Evolutionary conservation across 2,888 invertebrate genomes (phyloP).

Genomic region (Caenorhabditis sp.): DNA sequence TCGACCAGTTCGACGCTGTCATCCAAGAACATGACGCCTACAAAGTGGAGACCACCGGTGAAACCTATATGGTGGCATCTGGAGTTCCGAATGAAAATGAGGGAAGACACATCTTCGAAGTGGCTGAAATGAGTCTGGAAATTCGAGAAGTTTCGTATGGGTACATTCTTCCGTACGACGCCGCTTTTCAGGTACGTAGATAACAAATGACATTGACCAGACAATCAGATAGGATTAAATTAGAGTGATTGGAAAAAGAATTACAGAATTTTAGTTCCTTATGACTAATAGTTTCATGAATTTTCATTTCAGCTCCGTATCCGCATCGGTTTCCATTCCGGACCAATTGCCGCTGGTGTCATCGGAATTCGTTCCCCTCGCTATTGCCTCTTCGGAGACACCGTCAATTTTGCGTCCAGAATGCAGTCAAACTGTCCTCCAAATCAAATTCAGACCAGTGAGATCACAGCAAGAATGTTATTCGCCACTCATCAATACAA

Average conservation of each 20-base stretch:
- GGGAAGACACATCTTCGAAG: slow-evolving; percentile 80
- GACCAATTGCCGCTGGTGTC: slow-evolving; percentile 82
- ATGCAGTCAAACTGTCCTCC: slow-evolving; percentile 83
- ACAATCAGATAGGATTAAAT: neutral
- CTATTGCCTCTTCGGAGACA: slow-evolving; percentile 82
- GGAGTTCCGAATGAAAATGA: slow-evolving; percentile 82
- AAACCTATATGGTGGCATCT: slow-evolving; percentile 82
- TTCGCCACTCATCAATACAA: slow-evolving; percentile 68
- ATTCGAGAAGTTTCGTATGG: slow-evolving; percentile 74
- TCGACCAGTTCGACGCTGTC: slow-evolving; percentile 79
- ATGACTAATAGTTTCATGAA: neutral
- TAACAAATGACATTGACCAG: neutral
- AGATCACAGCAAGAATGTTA: slow-evolving; percentile 60
- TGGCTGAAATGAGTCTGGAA: slow-evolving; percentile 81
- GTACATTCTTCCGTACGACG: slow-evolving; percentile 26
- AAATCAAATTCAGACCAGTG: slow-evolving; percentile 81
- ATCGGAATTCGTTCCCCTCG: slow-evolving; percentile 81
- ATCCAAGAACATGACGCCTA: slow-evolving; percentile 81
- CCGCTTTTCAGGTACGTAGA: slow-evolving; percentile 35
- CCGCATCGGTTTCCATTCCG: slow-evolving; percentile 80
- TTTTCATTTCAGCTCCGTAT: slow-evolving; percentile 74
- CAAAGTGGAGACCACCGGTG: slow-evolving; percentile 78
- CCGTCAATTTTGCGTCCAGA: slow-evolving; percentile 82
- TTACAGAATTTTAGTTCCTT: neutral
- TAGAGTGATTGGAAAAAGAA: neutral